A percentile compares a stretch with the other conserved stretches of the same genome.
Evolutionary conservation across 2,888 invertebrate species (phyloP).

Genomic region (Macrosoma leucophasiata): DNA sequence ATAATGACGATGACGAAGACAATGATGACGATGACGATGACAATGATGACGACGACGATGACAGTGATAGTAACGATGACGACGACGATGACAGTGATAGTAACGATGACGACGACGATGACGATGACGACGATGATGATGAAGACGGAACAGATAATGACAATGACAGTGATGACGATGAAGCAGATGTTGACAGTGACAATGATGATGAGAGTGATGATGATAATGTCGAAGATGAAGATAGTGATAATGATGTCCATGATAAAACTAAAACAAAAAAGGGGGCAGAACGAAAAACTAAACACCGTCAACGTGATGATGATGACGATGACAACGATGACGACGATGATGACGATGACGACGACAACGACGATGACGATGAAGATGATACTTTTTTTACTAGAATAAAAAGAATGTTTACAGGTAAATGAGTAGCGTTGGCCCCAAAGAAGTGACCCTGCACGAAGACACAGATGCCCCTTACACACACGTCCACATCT

Average conservation of each 20-base stretch:
- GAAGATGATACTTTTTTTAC: constrained; percentile 68
- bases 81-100: constrained; percentile 54
- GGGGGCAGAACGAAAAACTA: too few relatives aligned
- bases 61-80: constrained; percentile 62
- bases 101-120: constrained; percentile 52
- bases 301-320: constrained; percentile 32
- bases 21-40: constrained; percentile 59
- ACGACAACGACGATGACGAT: constrained; percentile 59
- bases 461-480: constrained; percentile 53
- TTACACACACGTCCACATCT: constrained; percentile 72
- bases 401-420: constrained; percentile 70
- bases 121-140: constrained; percentile 44
- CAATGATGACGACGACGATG: constrained; percentile 49
- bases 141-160: constrained; percentile 66
- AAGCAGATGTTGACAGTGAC: constrained; percentile 49
- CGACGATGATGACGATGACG: constrained; percentile 63
- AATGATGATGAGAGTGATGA: constrained; percentile 41
- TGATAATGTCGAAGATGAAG: constrained; percentile 37
- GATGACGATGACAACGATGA: constrained; percentile 50
- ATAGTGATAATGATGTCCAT: constrained; percentile 52
- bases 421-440: constrained; percentile 68
- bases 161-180: constrained; percentile 64
- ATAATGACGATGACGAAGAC: constrained; percentile 50
- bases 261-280: too few relatives aligned
- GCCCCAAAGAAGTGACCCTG: constrained; percentile 53